phyloP scores from a whole-genome alignment of 2,797 vertebrate species.

The Eulemur rubriventer region DNA sequence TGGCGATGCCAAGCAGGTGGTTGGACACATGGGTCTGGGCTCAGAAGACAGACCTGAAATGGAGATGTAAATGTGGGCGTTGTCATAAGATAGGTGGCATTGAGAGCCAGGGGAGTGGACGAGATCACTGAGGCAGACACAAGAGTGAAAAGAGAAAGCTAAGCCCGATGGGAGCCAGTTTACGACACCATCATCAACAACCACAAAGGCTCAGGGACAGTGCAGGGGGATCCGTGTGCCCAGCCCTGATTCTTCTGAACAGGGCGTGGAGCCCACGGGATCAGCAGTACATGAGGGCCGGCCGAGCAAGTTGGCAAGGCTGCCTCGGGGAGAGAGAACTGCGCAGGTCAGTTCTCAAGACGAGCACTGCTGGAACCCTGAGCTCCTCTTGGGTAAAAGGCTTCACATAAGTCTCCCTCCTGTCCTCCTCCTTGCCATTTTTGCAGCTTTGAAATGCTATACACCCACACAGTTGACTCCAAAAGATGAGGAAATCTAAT shows the following conservation, averaged over 20 bases:
- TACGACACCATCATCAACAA: background rate
- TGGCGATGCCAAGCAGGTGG: background rate
- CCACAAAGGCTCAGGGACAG: background rate
- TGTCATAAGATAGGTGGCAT: background rate
- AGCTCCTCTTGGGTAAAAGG: background rate
- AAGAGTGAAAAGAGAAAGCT: background rate
- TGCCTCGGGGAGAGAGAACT: background rate
- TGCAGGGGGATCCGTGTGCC: background rate
- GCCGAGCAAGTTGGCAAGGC: constrained; percentile 35
- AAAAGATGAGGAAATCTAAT: background rate
- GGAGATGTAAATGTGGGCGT: background rate
- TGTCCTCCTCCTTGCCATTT: background rate
- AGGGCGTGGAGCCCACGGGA: background rate
- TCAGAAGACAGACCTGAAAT: constrained; percentile 12
- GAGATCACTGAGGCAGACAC: background rate
- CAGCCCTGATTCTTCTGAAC: background rate
- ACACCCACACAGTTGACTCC: background rate
- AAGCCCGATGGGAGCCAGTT: background rate
- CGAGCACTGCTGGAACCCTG: background rate
- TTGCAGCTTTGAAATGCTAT: background rate
- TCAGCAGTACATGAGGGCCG: constrained; percentile 1
- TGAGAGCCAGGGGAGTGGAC: background rate
- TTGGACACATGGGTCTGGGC: background rate
- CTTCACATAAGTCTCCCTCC: background rate
- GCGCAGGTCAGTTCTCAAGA: background rate